Evolutionary conservation across 1,140 invertebrate species (phyloP), one percentile per base, ranked within the genome.

Genomic region (Cyclargus thomasi): DNA sequence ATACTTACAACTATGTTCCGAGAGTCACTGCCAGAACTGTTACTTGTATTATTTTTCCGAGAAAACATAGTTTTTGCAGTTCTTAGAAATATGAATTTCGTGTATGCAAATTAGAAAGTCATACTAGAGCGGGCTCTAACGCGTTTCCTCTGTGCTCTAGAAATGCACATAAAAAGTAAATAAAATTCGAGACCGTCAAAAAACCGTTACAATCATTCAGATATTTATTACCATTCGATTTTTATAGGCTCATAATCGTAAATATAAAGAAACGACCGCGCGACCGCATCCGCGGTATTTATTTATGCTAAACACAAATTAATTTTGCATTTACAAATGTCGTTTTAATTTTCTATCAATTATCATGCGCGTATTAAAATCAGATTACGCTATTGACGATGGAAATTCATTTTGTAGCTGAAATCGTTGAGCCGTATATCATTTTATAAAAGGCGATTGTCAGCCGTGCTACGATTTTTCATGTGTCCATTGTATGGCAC

Each of bases 311-410:
- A 78, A 84, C 80, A 70, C 70, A 70, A 68, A 77, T 74, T 71
- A 36, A 74, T 77, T 71, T 74, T 59, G 69, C 72, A 73, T 75
- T 82, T 76, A 82, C 77, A 70, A 78, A 85, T 85, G 74, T 66
- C 74, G 70, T 73, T 84, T 84, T 85, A 78, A 88, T 86, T 77
- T 83, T 85, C 79, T 80, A 83, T 83, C 72, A 72, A 82, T 82
- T 80, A 78, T 79, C 72, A 74, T 67, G 53, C 75, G 69, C 74
- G 68, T 81, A 79, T 79, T 76, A 75, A 76, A 78, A 73, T 70
- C 71, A 74, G 72, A 73, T 73, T 74, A 65, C 69, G 64, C 67
- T 67, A 76, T 68, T 64, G 64, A 68, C 73, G 72, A 72, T 70
- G 63, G 70, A 29, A 66, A 55, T 66, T 66, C 22, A 66, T 66